Conservation (phyloP, 2,888 invertebrate genomes). For the Furcula furcula region DNA sequence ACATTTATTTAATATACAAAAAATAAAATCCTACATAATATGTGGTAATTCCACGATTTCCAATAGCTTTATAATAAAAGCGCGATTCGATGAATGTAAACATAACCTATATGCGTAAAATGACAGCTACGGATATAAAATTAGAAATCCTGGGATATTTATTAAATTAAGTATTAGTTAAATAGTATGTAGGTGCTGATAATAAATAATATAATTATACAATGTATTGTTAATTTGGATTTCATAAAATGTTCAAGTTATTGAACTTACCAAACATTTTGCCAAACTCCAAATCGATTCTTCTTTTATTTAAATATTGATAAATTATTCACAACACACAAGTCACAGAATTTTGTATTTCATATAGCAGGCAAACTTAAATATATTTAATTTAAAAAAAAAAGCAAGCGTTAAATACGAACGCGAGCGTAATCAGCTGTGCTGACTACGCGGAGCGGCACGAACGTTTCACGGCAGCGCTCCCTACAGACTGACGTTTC, state of each 20-base stretch:
- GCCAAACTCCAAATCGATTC: constrained; percentile 35
- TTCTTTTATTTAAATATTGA: constrained; percentile 15
- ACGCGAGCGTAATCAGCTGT: constrained; percentile 66
- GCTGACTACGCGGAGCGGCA: constrained; percentile 34
- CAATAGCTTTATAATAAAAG: too few relatives aligned
- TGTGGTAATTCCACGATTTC: too few relatives aligned
- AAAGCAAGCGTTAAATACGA: too few relatives aligned
- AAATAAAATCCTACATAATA: too few relatives aligned
- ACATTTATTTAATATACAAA: too few relatives aligned
- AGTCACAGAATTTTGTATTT: constrained; percentile 35
- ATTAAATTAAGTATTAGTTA: too few relatives aligned
- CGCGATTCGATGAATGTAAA: constrained; percentile 16
- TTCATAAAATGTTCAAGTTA: not conserved
- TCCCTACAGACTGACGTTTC: constrained; percentile 59
- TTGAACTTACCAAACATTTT: constrained; percentile 56
- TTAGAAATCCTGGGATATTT: too few relatives aligned
- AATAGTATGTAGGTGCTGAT: too few relatives aligned
- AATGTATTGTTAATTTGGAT: too few relatives aligned
- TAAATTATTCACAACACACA: constrained; percentile 38
- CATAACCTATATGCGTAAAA: constrained; percentile 23
- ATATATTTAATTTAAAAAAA: too few relatives aligned
- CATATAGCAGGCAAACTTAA: constrained; percentile 40
- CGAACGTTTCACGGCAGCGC: constrained; percentile 44
- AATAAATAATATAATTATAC: too few relatives aligned
- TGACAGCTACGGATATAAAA: not conserved